Evolutionary conservation across 2,113 vertebrate species (phyloP).

Genomic region (Ageneiosus marmoratus): DNA sequence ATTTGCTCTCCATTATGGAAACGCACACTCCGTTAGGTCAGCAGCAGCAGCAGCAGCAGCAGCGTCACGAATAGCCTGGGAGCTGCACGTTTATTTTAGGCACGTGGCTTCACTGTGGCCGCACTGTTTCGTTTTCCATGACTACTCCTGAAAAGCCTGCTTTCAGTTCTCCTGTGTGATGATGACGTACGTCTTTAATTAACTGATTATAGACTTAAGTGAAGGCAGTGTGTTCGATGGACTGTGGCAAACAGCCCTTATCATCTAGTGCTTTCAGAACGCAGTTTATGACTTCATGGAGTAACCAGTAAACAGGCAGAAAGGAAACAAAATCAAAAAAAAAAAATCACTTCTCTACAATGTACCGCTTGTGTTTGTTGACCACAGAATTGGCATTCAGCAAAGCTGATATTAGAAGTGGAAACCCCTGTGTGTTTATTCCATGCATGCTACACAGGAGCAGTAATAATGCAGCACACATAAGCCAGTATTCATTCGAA

Average conservation of each 20-base stretch:
- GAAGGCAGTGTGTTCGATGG: constrained; percentile 61
- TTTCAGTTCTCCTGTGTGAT: constrained; percentile 54
- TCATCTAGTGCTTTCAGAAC: constrained; percentile 56
- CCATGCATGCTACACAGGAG: constrained; percentile 6
- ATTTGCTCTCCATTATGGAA: constrained; percentile 18
- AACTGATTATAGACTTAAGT: constrained; percentile 66
- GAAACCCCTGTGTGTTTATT: constrained; percentile 35
- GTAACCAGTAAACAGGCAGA: constrained; percentile 44
- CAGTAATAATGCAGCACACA: constrained; percentile 32
- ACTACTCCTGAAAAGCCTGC: constrained; percentile 62
- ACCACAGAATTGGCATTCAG: constrained; percentile 68
- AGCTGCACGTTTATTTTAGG: constrained; percentile 60
- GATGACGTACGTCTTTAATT: constrained; percentile 70
- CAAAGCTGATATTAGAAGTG: background rate
- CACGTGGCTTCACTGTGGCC: constrained; percentile 56
- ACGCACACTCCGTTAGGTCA: background rate
- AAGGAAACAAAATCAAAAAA: constrained; percentile 55
- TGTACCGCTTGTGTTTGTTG: constrained; percentile 65
- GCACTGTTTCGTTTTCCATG: constrained; percentile 69
- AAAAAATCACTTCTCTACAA: constrained; percentile 66
- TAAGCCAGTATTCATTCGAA: constrained; percentile 37
- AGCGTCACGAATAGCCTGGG: background rate
- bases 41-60: constrained; percentile 7
- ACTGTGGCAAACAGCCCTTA: constrained; percentile 59
- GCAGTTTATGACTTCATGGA: constrained; percentile 56